Percentiles rank a stretch among this genome's conserved stretches.
These are phyloP conservation scores for Uropsilus gracilis DNA, from an alignment of 2,113 vertebrate species.

Conservation along the genomic window DNA sequence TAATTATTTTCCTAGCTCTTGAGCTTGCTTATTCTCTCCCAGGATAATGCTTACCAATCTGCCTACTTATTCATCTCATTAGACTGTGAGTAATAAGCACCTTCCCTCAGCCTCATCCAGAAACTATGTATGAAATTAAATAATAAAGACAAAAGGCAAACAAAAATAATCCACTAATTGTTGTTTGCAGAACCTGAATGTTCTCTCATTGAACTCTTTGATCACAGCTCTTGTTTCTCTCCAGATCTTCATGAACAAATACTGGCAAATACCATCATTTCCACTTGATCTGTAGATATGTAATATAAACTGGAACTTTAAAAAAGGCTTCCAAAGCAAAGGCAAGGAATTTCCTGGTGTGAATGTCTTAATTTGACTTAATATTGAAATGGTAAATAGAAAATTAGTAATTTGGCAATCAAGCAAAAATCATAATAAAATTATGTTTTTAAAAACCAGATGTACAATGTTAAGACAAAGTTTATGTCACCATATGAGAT, in stretches of 20 bases:
- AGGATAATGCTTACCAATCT: background rate
- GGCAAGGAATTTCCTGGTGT: background rate
- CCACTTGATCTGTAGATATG: background rate
- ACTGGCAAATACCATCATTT: background rate
- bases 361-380: background rate
- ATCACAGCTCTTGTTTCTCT: background rate
- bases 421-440: constrained; percentile 18
- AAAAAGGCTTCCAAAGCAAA: background rate
- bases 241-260: background rate
- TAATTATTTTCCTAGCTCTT: background rate
- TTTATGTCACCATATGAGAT: background rate
- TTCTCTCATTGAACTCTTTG: background rate
- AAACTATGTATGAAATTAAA: background rate
- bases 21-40: background rate
- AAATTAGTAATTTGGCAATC: constrained; percentile 25
- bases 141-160: background rate
- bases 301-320: background rate
- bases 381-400: constrained; percentile 2
- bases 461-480: background rate
- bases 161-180: background rate
- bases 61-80: background rate
- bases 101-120: background rate
- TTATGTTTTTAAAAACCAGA: constrained; percentile 25
- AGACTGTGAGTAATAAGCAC: background rate
- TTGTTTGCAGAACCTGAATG: background rate